phyloP scores from a whole-genome alignment of 2,797 vertebrate species.

The Arnoldichthys spilopterus region DNA sequence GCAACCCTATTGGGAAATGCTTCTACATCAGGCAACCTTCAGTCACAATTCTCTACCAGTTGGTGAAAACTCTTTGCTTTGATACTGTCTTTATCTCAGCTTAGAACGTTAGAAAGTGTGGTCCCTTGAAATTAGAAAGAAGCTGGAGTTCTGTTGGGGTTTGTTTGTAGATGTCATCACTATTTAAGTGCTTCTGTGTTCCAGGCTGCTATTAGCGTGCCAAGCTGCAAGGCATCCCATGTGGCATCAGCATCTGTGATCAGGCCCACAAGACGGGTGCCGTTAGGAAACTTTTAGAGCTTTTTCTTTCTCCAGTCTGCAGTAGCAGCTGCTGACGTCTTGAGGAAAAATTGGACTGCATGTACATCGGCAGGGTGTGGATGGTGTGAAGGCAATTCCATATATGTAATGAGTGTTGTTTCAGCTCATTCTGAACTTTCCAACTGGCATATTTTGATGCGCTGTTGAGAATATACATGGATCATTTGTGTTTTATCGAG shows the following conservation, averaged over 20 bases:
- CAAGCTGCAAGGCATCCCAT: background rate
- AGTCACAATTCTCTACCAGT: background rate
- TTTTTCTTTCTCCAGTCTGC: constrained; percentile 11
- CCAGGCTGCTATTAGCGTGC: background rate
- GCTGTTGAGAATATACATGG: background rate
- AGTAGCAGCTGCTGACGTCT: constrained; percentile 10
- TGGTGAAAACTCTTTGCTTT: background rate
- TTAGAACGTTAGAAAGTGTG: background rate
- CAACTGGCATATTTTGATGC: background rate
- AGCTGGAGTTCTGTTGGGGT: background rate
- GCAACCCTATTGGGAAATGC: too few relatives aligned
- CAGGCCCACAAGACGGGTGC: background rate
- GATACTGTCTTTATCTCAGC: constrained; percentile 4
- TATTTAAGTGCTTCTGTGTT: constrained; percentile 6
- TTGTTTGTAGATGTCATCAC: background rate
- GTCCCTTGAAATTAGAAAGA: background rate
- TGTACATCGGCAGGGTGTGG: too few relatives aligned
- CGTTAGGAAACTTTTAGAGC: constrained; percentile 6
- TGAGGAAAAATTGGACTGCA: background rate
- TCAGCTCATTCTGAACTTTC: constrained; percentile 13
- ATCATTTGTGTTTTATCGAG: background rate
- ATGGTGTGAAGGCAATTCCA: constrained; percentile 12
- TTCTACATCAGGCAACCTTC: too few relatives aligned
- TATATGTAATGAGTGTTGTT: constrained; percentile 15
- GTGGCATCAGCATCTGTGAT: constrained; percentile 8